Evolutionary conservation across 2,113 vertebrate species (phyloP), one percentile per base, ranked within the genome.

Genomic region (Pachypanchax playfairii): DNA sequence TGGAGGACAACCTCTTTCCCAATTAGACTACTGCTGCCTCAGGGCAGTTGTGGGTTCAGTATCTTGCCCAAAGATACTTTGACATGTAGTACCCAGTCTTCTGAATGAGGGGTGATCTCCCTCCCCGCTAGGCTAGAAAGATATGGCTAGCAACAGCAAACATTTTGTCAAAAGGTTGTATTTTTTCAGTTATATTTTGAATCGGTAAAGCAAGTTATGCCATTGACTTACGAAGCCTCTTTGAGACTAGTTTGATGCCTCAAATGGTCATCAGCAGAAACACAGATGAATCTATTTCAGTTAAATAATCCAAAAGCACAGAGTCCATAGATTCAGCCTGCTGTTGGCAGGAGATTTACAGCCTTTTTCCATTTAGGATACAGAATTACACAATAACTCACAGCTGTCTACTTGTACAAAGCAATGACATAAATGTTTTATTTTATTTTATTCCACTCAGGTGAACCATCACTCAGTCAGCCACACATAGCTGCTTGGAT

Each of bases 401-500:
- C 59, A 69, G 51, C 31, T 73, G 67, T 47, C 41, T 33, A 22
- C 31, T 49, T 49, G 43, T 9, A 13, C 56, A 65, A 49, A 72
- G 63, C 43, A 38, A 24, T 39, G 38, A 43, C 15, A 28, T 24
- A 65, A 71, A 24, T 54, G 59, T 79, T 47, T 0, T 24, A 2
- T 5, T 29, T 41, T 48, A 22, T 43, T 9, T 64, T n/a, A n/a
- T 66, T 62, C 56, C 17, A 43, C 50, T 31, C 36, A 80, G 70
- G 38, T 57, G 62, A 65, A 24, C 33, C 18, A 36, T 53, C 10
- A 0, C 54, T 73, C 51, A 46, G 5, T 38, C 57, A 25, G n/a
- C 33, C 33, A 50, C 73, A 70, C 60, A 73, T 35, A 29, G 35
- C 22, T 56, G 31, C 31, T n/a, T 13, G 28, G 73, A 69, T 73